Percentiles rank a stretch among this genome's conserved stretches.
These are phyloP conservation scores for Drosophila monieri DNA, from an alignment of 2,888 invertebrate species.

Conservation along the genomic window DNA sequence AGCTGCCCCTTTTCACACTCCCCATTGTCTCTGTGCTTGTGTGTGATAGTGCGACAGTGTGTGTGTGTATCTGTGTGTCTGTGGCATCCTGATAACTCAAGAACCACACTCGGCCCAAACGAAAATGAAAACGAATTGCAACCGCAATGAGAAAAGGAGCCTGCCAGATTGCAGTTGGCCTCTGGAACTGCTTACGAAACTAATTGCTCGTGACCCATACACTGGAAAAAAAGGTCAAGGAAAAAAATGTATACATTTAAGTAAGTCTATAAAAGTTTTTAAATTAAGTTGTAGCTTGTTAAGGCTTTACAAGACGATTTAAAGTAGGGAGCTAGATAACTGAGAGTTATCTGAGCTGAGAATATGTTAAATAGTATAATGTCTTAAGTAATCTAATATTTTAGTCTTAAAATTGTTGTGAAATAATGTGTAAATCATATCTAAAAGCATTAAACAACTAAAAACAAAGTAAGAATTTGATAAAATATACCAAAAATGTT, in stretches of 20 bases:
- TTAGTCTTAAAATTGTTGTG: too few relatives aligned
- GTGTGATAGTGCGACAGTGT: neutral
- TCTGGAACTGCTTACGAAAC: constrained; percentile 61
- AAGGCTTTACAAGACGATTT: too few relatives aligned
- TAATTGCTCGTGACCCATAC: constrained; percentile 52
- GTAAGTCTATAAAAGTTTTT: too few relatives aligned
- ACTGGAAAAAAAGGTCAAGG: neutral
- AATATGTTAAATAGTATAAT: too few relatives aligned
- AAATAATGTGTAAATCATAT: too few relatives aligned
- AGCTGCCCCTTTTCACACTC: neutral
- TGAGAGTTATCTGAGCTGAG: too few relatives aligned
- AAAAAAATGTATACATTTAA: neutral
- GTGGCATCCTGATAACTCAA: constrained; percentile 53
- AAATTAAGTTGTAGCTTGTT: too few relatives aligned
- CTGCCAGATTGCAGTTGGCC: constrained; percentile 4
- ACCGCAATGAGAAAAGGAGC: constrained; percentile 34
- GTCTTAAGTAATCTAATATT: too few relatives aligned
- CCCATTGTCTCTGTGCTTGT: neutral
- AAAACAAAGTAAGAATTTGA: too few relatives aligned
- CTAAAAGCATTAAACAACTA: too few relatives aligned
- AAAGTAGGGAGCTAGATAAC: too few relatives aligned
- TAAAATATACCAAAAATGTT: too few relatives aligned
- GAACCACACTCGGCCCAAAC: constrained; percentile 21
- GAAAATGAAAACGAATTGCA: constrained; percentile 46
- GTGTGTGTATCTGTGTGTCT: constrained; percentile 12